phyloP scores from a whole-genome alignment of 2,113 vertebrate species.

The Anoplopoma fimbria region DNA sequence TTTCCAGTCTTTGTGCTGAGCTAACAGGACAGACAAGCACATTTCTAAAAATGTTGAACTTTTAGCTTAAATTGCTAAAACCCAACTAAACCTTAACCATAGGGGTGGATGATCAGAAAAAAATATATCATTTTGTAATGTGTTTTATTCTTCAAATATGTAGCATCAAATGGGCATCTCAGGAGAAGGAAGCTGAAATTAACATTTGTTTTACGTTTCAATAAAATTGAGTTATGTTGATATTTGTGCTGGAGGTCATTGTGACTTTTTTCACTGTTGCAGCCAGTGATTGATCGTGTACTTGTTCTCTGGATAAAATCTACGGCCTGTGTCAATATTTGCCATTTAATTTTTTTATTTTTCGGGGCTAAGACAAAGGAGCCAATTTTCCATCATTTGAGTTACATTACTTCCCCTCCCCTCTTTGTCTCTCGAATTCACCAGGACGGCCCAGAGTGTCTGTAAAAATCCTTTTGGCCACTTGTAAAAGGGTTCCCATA shows the following conservation, averaged over 20 bases:
- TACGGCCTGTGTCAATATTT: conserved; percentile 1
- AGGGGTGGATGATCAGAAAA: too few relatives aligned
- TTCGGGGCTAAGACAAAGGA: conserved; percentile 5
- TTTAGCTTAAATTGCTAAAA: too few relatives aligned
- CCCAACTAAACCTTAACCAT: too few relatives aligned
- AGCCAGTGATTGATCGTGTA: background rate
- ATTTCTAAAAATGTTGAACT: too few relatives aligned
- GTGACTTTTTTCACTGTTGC: conserved; percentile 14
- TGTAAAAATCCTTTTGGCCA: conserved; percentile 1
- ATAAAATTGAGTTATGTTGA: background rate
- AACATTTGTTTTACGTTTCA: background rate
- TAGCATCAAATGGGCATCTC: background rate
- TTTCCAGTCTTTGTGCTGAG: too few relatives aligned
- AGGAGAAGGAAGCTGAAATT: background rate
- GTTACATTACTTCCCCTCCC: background rate
- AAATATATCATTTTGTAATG: too few relatives aligned
- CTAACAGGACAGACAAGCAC: too few relatives aligned
- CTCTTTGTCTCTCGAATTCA: background rate
- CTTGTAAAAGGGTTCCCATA: conserved; percentile 1
- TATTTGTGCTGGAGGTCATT: background rate
- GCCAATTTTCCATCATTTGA: conserved; percentile 41
- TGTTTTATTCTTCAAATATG: background rate
- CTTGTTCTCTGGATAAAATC: conserved; percentile 1
- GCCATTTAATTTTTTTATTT: conserved; percentile 35
- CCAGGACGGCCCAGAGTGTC: background rate